A percentile compares a stretch with the other conserved stretches of the same genome.
Evolutionary conservation across 1,140 invertebrate genomes (phyloP).

Genomic region (Drosophila miranda): DNA sequence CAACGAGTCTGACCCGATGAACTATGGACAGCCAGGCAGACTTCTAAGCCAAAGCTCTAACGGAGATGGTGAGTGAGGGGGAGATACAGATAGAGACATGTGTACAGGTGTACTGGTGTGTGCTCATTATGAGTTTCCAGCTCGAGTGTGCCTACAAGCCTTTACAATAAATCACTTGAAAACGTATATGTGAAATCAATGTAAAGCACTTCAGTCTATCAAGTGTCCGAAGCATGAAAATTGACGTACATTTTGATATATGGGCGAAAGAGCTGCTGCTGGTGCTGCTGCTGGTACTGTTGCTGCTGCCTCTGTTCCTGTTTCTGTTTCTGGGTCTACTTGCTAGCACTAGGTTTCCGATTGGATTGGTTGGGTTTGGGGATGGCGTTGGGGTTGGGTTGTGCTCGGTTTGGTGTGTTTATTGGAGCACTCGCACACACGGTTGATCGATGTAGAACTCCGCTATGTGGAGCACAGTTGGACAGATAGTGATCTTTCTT

Average conservation of each 20-base stretch:
- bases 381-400: neutral
- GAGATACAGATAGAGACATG: slow-evolving; percentile 10
- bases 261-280: slow-evolving; percentile 28
- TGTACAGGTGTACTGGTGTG: slow-evolving; percentile 32
- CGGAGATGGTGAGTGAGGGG: neutral
- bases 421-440: slow-evolving; percentile 19
- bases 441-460: slow-evolving; percentile 45
- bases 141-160: slow-evolving; percentile 75
- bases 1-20: slow-evolving; percentile 3
- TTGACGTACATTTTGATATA: slow-evolving; percentile 81
- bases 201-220: slow-evolving; percentile 79
- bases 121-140: slow-evolving; percentile 68
- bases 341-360: neutral
- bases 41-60: slow-evolving; percentile 42
- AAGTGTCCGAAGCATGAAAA: slow-evolving; percentile 79
- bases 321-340: neutral
- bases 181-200: slow-evolving; percentile 77
- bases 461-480: slow-evolving; percentile 53
- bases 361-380: slow-evolving; percentile 5
- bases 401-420: slow-evolving; percentile 8
- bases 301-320: neutral
- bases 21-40: neutral
- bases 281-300: slow-evolving; percentile 11
- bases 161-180: slow-evolving; percentile 81
- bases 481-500: slow-evolving; percentile 38